Base-by-base conservation (phyloP, 2,888 invertebrate species). In the Noctua fimbriata region DNA sequence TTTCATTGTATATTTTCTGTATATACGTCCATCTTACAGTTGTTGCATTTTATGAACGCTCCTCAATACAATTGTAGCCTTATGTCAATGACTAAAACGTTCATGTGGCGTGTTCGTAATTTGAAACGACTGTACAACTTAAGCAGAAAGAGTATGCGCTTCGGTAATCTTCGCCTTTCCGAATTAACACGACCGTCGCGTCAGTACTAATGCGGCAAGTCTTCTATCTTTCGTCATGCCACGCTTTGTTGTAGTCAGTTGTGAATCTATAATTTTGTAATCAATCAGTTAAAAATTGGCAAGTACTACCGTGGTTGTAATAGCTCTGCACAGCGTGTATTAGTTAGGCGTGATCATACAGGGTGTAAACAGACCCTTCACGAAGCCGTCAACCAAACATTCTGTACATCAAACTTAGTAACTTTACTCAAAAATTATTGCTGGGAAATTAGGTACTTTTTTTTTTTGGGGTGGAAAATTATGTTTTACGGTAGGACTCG, bases 1-100 rank as follows among this genome's bases (percentile, higher is more conserved):
- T 60, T 32, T 44, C 80, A 69, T 60, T 79, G 49, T 60, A 69
- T 58, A 79, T 69, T 79, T 52, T 63, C 69, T 78, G 79, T 69
- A 69, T 7, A 69, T 41, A 55, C 47, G 21, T 28, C 14, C 6
- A 28, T 21, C 10, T 9, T 63, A 41, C 12, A 60, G 75, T 76
- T 44, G 75, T 75, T 73, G 7, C 24, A 73, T 44, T 58, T 47
- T 0, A n/a, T 21, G 58, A 60, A 16, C 16, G 36, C 12, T 21
- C n/a, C n/a, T 12, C 14, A 41, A 41, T 24, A 12, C 18, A 24
- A 75, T 65, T 41, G 36, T 21, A 41, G 1, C n/a, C 21, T 2
- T 21, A 58, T 2, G 14, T 16, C 21, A 60, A 10, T 47, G 21
- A n/a, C 12, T 2, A 18, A 44, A 44, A 55, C 1, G 32, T 58